Base-by-base conservation (phyloP, 2,113 vertebrate genomes). In the Solenodon paradoxus region DNA sequence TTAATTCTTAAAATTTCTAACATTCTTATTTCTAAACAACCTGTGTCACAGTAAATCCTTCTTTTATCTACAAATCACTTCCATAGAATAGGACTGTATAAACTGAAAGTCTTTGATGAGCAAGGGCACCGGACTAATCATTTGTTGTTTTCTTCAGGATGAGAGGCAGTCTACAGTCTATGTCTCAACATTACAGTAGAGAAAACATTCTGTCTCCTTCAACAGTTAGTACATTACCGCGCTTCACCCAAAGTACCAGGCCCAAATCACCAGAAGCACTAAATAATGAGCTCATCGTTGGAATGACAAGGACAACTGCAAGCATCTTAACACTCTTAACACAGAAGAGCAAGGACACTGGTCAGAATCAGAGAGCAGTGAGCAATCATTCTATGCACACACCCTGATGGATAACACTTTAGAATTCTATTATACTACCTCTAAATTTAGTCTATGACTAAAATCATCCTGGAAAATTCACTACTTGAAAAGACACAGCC, bases 111-210 rank as follows among this genome's bases (percentile, higher is more conserved):
- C 95, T 75, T 22, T 95, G 97, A 97, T 95, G 97, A 98, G 93
- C 86, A 75, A 88, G 97, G 98, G 98, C 98, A 99, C 98, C 99
- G 99, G 99, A 97, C 96, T 96, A 97, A 98, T 98, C 98, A 99
- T 99, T 98, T 99, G 98, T 99, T 99, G 99, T 98, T 98, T 97
- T 96, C 97, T 98, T 9, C 97, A 98, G 98, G 98, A 98, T 98
- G 98, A 98, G 97, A 97, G 90, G 98, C 98, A 99, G 57, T 61
- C 74, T 66, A 98, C 98, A 99, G 98, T 98, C 98, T n/a, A 98
- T 98, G 98, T 98, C 98, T 99, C 98, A 98, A 98, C 98, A 98
- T 97, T 97, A 78, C 5, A 53, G 49, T 66, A 63, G 20, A 86
- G 80, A n/a, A 90, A 81, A 71, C 17, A 74, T 95, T 96, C 98